Evolutionary conservation across 2,797 vertebrate species (phyloP).

Genomic region (Anabacerthia variegaticeps): DNA sequence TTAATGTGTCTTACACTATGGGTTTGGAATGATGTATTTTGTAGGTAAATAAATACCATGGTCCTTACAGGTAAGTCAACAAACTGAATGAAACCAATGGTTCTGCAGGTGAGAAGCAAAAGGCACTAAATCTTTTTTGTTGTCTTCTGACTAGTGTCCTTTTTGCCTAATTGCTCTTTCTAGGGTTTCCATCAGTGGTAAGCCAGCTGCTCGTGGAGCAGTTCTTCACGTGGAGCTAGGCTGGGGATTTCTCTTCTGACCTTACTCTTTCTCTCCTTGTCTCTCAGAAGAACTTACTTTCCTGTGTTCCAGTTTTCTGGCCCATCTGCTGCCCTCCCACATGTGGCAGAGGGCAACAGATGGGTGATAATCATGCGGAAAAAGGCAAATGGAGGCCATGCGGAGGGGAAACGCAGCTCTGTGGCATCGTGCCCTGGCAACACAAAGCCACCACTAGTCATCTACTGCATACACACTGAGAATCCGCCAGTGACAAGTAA

Average conservation of each 20-base stretch:
- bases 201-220: background rate
- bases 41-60: background rate
- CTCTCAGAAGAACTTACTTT: conserved; percentile 38
- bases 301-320: conserved; percentile 64
- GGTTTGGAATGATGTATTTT: background rate
- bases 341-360: conserved; percentile 72
- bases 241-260: conserved; percentile 16
- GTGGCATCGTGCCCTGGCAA: conserved; percentile 65
- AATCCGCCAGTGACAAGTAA: conserved; percentile 55
- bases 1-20: background rate
- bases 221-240: background rate
- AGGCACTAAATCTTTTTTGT: background rate
- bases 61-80: background rate
- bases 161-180: background rate
- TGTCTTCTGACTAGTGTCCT: background rate
- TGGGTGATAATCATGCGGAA: conserved; percentile 70
- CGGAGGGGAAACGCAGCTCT: conserved; percentile 62
- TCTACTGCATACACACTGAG: conserved; percentile 2
- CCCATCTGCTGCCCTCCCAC: conserved; percentile 72
- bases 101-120: background rate
- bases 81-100: background rate
- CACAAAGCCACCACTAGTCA: conserved; percentile 66
- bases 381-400: conserved; percentile 72
- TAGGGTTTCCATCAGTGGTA: background rate
- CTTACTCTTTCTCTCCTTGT: conserved; percentile 36